Base-by-base conservation (phyloP, 2,888 invertebrate species). In the Drosophila sordidula region DNA sequence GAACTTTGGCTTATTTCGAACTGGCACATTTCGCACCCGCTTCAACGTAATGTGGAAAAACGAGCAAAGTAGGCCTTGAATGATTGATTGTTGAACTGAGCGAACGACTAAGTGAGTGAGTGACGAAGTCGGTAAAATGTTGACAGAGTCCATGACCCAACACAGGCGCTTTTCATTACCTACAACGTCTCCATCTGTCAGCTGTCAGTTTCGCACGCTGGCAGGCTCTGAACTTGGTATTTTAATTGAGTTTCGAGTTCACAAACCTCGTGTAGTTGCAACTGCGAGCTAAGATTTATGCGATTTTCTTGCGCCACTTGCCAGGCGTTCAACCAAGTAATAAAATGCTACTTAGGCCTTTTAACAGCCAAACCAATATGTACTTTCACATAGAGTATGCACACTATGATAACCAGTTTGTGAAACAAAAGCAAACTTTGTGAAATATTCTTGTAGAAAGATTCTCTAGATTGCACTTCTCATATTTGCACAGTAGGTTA, bases 241-340 rank as follows among this genome's bases (percentile, higher is more conserved):
- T 82, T 82, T 81, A 82, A 82, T 82, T 87, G 88, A 82, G 82
- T 82, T 86, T 85, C 65, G 65, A 87, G 78, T 65, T 82, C 66
- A 75, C 57, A 50, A 50, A 63, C 50, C 55, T 46, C 46, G 44
- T 38, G 41, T 44, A 49, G 63, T 68, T 66, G 44, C 46, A 49
- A 62, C 46, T 44, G 61, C 51, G 50, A 54, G 56, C 26, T 45
- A 63, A 66, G 69, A 67, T 79, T 75, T 72, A 69, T 70, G 56
- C 57, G 66, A 67, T 71, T 82, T 57, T 57, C 49, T 61, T 50
- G 45, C 45, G 59, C 34, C 58, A 70, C 63, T 63, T 50, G 70
- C 34, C 50, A 39, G 58, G 36, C 52, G 22, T 44, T 54, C 25
- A 58, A n/a, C 69, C 14, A 52, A 46, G 25, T 18, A 42, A 68